Conservation (phyloP, 2,888 invertebrate genomes). For the Eristalinus aeneus region DNA sequence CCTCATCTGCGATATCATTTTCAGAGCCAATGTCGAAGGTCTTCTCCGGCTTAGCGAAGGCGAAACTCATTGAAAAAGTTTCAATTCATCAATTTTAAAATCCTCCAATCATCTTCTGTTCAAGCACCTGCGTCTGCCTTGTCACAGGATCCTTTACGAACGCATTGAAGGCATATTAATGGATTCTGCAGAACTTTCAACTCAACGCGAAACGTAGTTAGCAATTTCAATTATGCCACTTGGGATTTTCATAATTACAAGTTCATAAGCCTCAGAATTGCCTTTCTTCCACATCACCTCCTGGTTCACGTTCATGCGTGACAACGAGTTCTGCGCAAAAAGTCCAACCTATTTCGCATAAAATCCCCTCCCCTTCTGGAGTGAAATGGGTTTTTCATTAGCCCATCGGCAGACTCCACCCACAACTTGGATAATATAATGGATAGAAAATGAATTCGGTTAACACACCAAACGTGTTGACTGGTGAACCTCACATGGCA, state of each 20-base stretch:
- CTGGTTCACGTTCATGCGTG: neutral
- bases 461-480: conserved; percentile 23
- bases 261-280: neutral
- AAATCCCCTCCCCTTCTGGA: neutral
- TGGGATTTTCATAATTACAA: neutral
- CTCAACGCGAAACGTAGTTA: neutral
- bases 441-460: conserved; percentile 38
- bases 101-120: neutral
- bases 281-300: neutral
- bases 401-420: neutral
- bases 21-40: too few species aligned
- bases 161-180: neutral
- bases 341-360: neutral
- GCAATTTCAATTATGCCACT: neutral
- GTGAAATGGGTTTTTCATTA: neutral
- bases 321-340: neutral
- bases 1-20: too few species aligned
- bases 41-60: too few species aligned
- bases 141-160: neutral
- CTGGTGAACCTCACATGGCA: too few species aligned
- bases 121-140: neutral
- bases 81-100: neutral
- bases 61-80: neutral
- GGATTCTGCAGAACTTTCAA: neutral
- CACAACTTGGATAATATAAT: conserved; percentile 33